Evolutionary conservation across 2,113 vertebrate genomes (phyloP).

Genomic region (Pholis gunnellus): DNA sequence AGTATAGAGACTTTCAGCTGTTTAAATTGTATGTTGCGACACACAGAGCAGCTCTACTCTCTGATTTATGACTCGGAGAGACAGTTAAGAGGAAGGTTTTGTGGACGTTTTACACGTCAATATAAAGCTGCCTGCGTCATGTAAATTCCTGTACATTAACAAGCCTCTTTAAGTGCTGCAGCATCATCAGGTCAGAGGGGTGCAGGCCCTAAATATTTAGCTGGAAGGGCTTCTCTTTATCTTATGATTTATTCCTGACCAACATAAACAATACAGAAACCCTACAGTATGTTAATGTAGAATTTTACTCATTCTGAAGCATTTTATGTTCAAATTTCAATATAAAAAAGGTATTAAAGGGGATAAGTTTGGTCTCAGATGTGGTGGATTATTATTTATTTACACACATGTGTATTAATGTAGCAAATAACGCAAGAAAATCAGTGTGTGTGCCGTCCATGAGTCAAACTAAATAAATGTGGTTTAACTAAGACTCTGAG

Average conservation of each 20-base stretch:
- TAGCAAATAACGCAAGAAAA: background rate
- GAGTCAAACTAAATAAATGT: background rate
- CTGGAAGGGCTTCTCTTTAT: background rate
- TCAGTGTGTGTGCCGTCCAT: background rate
- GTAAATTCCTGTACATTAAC: constrained; percentile 11
- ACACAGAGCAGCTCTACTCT: background rate
- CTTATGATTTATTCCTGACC: no score
- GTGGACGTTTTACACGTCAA: background rate
- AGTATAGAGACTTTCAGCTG: background rate
- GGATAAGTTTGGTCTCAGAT: background rate
- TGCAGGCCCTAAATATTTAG: background rate
- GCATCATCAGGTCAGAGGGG: background rate
- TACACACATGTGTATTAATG: no score
- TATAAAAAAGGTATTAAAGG: background rate
- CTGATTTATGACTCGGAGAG: constrained; percentile 23
- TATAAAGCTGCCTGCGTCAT: background rate
- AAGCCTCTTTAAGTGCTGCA: background rate
- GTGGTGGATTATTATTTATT: background rate
- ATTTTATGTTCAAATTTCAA: background rate
- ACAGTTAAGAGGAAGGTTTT: background rate
- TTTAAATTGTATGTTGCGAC: background rate
- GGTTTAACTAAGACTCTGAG: background rate
- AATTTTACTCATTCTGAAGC: background rate
- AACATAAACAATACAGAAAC: background rate
- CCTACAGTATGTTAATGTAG: background rate